phyloP scores from a whole-genome alignment of 92 coral and sea anemone genomes.

The Phenganax subtilis region DNA sequence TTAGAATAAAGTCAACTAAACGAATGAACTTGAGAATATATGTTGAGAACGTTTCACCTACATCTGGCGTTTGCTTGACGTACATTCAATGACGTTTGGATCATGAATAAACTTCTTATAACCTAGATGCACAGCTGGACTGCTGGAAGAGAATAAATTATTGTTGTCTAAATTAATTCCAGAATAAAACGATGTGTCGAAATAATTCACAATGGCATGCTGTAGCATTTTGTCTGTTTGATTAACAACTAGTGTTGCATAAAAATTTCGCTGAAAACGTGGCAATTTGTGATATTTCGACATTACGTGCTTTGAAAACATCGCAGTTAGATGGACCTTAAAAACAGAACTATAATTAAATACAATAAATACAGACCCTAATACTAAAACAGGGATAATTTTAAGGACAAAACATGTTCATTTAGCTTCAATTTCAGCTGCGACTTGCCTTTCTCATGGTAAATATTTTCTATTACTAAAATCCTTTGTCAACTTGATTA shows the following conservation, averaged over 20 bases:
- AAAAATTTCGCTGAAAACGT: no score
- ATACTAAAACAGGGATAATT: not conserved
- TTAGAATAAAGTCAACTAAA: not conserved
- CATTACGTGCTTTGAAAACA: not conserved
- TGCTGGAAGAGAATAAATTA: slow-evolving; percentile 10
- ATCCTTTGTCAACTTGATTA: not conserved
- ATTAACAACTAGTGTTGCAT: not conserved
- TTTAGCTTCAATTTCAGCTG: not conserved
- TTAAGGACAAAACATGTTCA: not conserved
- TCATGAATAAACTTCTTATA: not conserved
- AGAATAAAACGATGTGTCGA: no score
- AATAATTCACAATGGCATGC: not conserved
- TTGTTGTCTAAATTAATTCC: not conserved
- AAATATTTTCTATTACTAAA: not conserved
- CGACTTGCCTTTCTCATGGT: not conserved
- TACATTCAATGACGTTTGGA: not conserved
- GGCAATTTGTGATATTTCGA: no score
- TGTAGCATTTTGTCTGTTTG: not conserved
- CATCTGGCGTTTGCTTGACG: not conserved
- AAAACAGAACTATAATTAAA: not conserved
- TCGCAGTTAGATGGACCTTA: not conserved
- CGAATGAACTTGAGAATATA: no score
- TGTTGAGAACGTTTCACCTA: not conserved
- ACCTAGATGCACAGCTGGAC: not conserved
- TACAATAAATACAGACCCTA: not conserved